Percentiles rank a stretch among this genome's conserved stretches.
phyloP scores from a whole-genome alignment of 2,888 invertebrate species.

The Tipula confusa region DNA sequence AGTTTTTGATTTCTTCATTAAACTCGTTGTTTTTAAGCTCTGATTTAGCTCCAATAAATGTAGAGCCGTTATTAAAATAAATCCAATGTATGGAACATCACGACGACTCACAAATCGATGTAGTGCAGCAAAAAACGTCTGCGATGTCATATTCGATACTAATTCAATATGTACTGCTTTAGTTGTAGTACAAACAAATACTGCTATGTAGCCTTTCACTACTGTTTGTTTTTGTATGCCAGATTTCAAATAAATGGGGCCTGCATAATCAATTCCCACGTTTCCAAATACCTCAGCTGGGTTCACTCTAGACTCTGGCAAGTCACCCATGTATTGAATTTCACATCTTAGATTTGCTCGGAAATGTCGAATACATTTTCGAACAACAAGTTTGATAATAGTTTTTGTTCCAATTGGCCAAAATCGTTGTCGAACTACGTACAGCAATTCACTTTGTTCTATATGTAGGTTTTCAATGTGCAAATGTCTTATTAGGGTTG shows the following conservation, averaged over 20 bases:
- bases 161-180: neutral
- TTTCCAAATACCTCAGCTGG: neutral
- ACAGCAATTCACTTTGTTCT: neutral
- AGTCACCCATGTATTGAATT: neutral
- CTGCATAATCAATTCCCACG: neutral
- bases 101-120: neutral
- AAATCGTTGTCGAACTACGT: neutral
- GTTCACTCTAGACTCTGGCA: neutral
- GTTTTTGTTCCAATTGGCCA: neutral
- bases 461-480: neutral
- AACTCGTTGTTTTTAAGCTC: neutral
- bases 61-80: neutral
- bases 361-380: neutral
- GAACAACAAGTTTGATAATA: neutral
- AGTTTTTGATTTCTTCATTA: neutral
- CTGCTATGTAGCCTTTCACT: neutral
- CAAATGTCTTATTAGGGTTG: neutral
- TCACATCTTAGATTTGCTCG: neutral
- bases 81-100: neutral
- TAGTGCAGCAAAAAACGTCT: neutral
- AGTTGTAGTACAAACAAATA: neutral
- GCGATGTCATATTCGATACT: neutral
- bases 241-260: neutral
- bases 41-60: conserved; percentile 35
- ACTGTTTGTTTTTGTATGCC: neutral